Evolutionary conservation across 2,888 invertebrate genomes (phyloP), one percentile per base, ranked within the genome.

Genomic region (Oxystoma pomonae): DNA sequence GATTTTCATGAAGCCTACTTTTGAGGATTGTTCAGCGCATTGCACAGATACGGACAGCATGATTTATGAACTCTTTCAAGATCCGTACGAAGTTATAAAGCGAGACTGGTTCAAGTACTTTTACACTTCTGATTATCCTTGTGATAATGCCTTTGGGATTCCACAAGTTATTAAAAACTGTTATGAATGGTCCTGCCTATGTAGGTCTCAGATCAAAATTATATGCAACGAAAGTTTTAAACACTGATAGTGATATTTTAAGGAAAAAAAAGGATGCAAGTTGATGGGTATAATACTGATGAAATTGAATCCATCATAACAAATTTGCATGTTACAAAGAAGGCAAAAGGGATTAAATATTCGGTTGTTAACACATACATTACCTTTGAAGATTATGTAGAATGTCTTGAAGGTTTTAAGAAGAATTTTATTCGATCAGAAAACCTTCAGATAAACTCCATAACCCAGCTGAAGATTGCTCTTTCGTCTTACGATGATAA

Each of bases 1-100:
- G 65, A 66, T 53, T 71, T 70, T 59, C 68, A 69, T 35, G 5
- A 35, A 35, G 5, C 12, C 35, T 7, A 35, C 3, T 35, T 35
- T 3, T 35, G 35, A 35, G 12, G 12, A 35, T 7, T 35, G 3
- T 35, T 35, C 35, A 35, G 35, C 35, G 35, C 35, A 35, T 12
- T 35, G 12, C n/a, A n/a, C n/a, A n/a, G n/a, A n/a, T n/a, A n/a
- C 35, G 12, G 35, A 35, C 35, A 35, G 35, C 35, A 3, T 35
- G 35, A 35, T n/a, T n/a, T n/a, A n/a, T 35, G 35, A 35, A 12
- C 12, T n/a, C n/a, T n/a, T n/a, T n/a, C n/a, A n/a, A n/a, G n/a
- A n/a, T n/a, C n/a, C n/a, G n/a, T n/a, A 35, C 12, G 35, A 35
- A 35, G 35, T 35, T 35, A 35, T 35, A 35, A 35, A 35, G 12